Evolutionary conservation across 2,888 invertebrate species (phyloP).

Genomic region (Acronicta leporina): DNA sequence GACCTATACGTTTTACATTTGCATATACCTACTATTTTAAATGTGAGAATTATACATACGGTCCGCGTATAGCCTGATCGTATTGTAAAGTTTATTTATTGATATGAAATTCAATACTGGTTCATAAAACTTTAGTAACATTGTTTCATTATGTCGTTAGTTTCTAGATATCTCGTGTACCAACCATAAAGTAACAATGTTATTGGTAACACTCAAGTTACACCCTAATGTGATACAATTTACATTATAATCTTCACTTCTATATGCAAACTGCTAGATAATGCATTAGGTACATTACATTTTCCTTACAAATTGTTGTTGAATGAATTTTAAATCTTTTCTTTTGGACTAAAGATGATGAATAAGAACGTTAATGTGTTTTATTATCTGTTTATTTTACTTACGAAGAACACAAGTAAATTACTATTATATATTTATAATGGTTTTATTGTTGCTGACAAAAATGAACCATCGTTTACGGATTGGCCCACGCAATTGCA

Average conservation of each 20-base stretch:
- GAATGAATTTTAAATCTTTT: slow-evolving; percentile 29
- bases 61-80: neutral
- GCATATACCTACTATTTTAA: slow-evolving; percentile 2
- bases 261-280: slow-evolving; percentile 20
- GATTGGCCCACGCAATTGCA: slow-evolving; percentile 41
- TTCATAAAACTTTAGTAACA: slow-evolving; percentile 49
- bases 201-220: slow-evolving; percentile 36
- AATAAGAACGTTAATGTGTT: slow-evolving; percentile 23
- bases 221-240: slow-evolving; percentile 38
- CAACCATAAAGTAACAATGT: slow-evolving; percentile 32
- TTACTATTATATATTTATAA: neutral
- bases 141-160: slow-evolving; percentile 39
- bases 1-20: neutral
- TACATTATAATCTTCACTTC: slow-evolving; percentile 39
- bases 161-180: slow-evolving; percentile 37
- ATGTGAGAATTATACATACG: slow-evolving; percentile 1
- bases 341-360: slow-evolving; percentile 29
- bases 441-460: slow-evolving; percentile 4
- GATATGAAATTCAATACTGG: slow-evolving; percentile 40
- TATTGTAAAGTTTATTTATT: slow-evolving; percentile 33
- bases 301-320: slow-evolving; percentile 12
- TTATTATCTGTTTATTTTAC: slow-evolving; percentile 18
- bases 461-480: slow-evolving; percentile 16
- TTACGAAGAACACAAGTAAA: slow-evolving; percentile 6
- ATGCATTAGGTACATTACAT: neutral